These are phyloP conservation scores for Chaetorhynchus papuensis DNA, from an alignment of 2,113 vertebrate genomes.

Conservation along the genomic window DNA sequence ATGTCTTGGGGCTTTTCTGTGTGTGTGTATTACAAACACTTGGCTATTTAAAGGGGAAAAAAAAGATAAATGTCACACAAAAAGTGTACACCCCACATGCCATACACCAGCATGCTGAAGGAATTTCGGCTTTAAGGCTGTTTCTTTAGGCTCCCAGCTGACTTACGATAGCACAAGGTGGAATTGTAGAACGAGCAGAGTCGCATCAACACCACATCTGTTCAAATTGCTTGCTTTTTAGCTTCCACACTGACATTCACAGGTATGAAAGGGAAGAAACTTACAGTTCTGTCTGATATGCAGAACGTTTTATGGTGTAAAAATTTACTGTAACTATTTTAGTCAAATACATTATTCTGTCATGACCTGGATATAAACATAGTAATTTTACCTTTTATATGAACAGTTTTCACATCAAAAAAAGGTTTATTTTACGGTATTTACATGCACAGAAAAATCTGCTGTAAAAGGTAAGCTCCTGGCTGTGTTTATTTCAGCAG, in stretches of 20 bases:
- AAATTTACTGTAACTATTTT: not conserved
- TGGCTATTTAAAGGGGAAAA: not conserved
- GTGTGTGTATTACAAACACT: not conserved
- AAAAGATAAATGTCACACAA: not conserved
- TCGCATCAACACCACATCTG: constrained; percentile 45
- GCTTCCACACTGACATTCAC: not conserved
- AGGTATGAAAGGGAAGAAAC: constrained; percentile 4
- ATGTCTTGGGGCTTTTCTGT: not conserved
- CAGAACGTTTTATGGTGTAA: not conserved
- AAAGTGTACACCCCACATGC: not conserved
- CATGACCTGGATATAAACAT: not conserved
- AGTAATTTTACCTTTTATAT: not conserved
- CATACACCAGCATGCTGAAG: not conserved
- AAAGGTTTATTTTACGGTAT: not conserved
- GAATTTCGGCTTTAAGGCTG: not conserved
- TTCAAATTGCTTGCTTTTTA: not conserved
- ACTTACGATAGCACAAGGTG: not conserved
- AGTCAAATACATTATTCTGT: not conserved
- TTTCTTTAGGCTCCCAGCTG: not conserved
- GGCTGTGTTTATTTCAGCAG: not conserved
- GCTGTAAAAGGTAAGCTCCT: not conserved
- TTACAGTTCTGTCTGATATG: not conserved
- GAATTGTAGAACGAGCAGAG: not conserved
- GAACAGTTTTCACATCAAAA: not conserved
- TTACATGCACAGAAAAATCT: not conserved